Evolutionary conservation across 2,888 invertebrate genomes (phyloP).

Genomic region (Lasioglossum figueresi): DNA sequence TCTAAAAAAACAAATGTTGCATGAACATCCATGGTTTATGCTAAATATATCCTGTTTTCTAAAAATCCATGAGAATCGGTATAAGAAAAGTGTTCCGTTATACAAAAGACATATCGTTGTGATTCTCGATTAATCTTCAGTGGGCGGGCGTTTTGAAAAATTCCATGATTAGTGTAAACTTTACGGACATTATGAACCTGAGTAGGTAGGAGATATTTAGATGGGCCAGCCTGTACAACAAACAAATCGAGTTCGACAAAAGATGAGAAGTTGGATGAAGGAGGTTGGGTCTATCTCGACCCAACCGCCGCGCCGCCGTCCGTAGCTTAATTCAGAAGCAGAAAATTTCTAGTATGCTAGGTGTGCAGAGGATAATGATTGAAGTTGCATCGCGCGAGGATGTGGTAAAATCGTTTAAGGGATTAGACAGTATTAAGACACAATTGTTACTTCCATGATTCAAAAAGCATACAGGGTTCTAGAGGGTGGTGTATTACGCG

Average conservation of each 20-base stretch:
- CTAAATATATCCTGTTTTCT: neutral
- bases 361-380: neutral
- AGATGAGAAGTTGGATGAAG: neutral
- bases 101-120: neutral
- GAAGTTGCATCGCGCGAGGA: neutral
- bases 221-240: no score
- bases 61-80: neutral
- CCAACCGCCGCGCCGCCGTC: neutral
- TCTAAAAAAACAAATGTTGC: neutral
- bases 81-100: neutral
- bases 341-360: neutral
- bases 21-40: neutral
- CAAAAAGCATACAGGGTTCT: neutral
- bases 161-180: neutral
- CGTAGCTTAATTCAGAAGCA: slow-evolving; percentile 5
- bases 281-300: neutral
- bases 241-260: neutral
- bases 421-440: neutral
- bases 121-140: neutral
- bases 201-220: no score
- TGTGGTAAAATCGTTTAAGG: neutral
- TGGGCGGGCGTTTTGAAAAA: neutral
- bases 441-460: neutral
- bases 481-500: neutral
- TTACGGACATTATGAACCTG: no score